A percentile compares a stretch with the other conserved stretches of the same genome.
These are phyloP conservation scores for Eilema griseolum DNA, from an alignment of 2,888 invertebrate species.

Conservation along the genomic window DNA sequence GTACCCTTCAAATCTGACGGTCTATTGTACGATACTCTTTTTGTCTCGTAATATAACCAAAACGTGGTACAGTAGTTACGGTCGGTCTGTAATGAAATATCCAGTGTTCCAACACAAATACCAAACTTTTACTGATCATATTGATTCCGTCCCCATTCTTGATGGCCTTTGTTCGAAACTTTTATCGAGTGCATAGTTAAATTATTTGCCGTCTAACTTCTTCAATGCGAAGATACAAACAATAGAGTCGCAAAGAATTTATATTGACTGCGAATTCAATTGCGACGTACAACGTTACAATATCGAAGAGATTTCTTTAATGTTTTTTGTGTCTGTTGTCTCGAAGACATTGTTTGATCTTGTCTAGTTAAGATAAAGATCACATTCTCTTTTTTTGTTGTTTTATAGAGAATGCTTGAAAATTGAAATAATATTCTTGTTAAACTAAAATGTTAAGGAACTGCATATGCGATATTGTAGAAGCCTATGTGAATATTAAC, in stretches of 20 bases:
- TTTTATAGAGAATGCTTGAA: neutral
- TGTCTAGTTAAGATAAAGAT: neutral
- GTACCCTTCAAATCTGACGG: too few relatives aligned
- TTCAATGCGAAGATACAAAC: neutral
- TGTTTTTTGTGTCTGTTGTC: constrained; percentile 2
- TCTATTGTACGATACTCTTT: too few relatives aligned
- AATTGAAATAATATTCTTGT: neutral
- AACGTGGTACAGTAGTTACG: too few relatives aligned
- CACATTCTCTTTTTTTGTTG: neutral
- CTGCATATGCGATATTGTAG: neutral
- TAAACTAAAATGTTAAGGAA: neutral
- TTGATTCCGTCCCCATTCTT: neutral
- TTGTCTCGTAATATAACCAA: too few relatives aligned
- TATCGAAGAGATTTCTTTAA: constrained; percentile 6
- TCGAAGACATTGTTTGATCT: neutral
- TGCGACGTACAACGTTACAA: neutral
- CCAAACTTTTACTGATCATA: neutral
- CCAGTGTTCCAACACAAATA: neutral
- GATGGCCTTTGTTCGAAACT: neutral
- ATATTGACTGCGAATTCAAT: constrained; percentile 8
- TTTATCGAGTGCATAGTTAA: neutral
- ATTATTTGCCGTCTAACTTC: neutral
- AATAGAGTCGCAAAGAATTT: constrained; percentile 6
- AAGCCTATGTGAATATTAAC: neutral
- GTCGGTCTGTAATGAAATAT: neutral